A percentile compares a stretch with the other conserved stretches of the same genome.
Evolutionary conservation across 2,113 vertebrate species (phyloP).

Genomic region (Leptocoma aspasia): DNA sequence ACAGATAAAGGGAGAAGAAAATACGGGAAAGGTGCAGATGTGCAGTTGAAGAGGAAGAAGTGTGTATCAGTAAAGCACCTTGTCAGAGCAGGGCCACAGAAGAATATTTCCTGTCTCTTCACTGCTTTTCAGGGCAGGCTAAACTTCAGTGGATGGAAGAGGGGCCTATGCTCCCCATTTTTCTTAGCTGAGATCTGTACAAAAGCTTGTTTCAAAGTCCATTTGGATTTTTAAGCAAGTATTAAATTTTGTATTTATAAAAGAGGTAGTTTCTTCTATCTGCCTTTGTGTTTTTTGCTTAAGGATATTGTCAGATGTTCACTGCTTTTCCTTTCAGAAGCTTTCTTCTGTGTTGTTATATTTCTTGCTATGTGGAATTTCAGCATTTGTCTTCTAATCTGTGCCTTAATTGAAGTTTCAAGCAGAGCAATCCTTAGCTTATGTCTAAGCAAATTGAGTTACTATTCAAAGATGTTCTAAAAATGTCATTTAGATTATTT

Average conservation of each 20-base stretch:
- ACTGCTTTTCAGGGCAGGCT: not conserved
- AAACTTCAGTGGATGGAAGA: not conserved
- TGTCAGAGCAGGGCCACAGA: not conserved
- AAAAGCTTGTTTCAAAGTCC: not conserved
- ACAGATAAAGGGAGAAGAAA: not conserved
- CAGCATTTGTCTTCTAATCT: conserved; percentile 13
- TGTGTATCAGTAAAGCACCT: not conserved
- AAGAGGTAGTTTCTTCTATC: not conserved
- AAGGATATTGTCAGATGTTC: not conserved
- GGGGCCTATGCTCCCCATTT: not conserved
- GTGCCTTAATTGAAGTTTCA: not conserved
- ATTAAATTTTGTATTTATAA: not conserved
- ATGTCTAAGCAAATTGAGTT: not conserved
- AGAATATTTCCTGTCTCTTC: not conserved
- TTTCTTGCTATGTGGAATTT: not conserved
- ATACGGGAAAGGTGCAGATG: not conserved
- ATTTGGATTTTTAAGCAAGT: not conserved
- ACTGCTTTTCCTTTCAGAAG: not conserved
- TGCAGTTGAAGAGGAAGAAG: not conserved
- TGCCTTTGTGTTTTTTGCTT: not conserved
- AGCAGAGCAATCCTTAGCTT: not conserved
- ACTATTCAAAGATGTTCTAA: not conserved
- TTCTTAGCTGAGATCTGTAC: not conserved
- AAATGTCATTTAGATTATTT: not conserved
- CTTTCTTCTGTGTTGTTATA: not conserved